A percentile compares a stretch with the other conserved stretches of the same genome.
These are phyloP conservation scores for Smutsia temminckii DNA, from an alignment of 2,797 vertebrate species.

Conservation along the genomic window DNA sequence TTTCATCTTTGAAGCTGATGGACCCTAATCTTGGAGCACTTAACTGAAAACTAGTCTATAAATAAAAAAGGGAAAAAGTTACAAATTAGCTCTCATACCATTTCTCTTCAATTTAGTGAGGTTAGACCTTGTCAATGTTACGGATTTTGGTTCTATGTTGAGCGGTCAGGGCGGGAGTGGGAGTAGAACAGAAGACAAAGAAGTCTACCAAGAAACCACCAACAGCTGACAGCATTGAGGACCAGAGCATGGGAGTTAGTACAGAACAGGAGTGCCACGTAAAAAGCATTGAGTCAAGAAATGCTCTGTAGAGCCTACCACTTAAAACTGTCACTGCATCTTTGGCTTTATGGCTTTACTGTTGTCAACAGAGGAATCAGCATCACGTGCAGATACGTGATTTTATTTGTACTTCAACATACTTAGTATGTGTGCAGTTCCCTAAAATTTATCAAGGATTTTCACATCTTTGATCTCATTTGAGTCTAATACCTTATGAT, in stretches of 20 bases:
- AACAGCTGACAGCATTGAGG: neutral
- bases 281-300: neutral
- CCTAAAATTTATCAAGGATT: neutral
- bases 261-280: neutral
- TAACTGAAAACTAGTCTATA: neutral
- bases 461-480: neutral
- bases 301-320: neutral
- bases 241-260: neutral
- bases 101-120: neutral
- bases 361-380: neutral
- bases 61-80: neutral
- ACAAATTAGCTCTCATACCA: neutral
- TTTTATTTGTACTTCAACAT: neutral
- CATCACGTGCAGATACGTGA: neutral
- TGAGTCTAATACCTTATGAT: neutral
- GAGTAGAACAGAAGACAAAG: neutral
- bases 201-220: neutral
- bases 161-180: neutral
- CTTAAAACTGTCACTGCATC: neutral
- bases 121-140: neutral
- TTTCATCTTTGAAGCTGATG: neutral
- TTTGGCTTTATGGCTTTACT: neutral
- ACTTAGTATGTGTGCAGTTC: neutral
- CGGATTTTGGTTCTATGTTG: neutral
- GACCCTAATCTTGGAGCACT: neutral